These are phyloP conservation scores for Ammospiza caudacuta DNA, from an alignment of 2,113 vertebrate genomes.

Conservation along the genomic window DNA sequence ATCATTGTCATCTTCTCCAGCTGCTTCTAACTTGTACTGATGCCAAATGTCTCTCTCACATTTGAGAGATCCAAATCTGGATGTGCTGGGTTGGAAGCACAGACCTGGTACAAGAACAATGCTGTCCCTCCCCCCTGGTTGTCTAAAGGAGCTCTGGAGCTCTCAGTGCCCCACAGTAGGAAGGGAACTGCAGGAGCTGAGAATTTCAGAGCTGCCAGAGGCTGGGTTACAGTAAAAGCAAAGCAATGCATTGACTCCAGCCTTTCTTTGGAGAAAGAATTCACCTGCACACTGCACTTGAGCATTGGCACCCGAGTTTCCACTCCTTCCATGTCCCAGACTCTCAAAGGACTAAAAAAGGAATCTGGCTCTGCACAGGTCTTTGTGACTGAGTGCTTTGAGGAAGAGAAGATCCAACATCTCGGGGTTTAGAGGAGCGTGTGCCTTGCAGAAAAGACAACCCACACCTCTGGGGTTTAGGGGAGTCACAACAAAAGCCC, in stretches of 20 bases:
- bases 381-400: neutral
- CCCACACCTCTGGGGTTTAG: neutral
- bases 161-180: neutral
- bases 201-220: neutral
- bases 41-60: rapidly evolving
- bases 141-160: neutral
- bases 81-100: neutral
- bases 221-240: neutral
- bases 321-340: neutral
- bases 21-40: too few species aligned
- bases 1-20: neutral
- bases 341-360: neutral
- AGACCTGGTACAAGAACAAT: neutral
- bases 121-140: rapidly evolving
- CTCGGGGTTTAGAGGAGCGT: neutral
- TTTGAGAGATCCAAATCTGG: too few species aligned
- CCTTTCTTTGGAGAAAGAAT: neutral
- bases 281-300: neutral
- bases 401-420: neutral
- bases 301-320: neutral
- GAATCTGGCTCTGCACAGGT: neutral
- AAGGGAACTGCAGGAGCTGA: neutral
- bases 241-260: neutral
- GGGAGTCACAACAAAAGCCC: neutral
- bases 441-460: constrained; percentile 9